Percentiles rank a stretch among this genome's conserved stretches.
Conservation (phyloP, 2,888 invertebrate species). For the Cyclophora albipunctata region DNA sequence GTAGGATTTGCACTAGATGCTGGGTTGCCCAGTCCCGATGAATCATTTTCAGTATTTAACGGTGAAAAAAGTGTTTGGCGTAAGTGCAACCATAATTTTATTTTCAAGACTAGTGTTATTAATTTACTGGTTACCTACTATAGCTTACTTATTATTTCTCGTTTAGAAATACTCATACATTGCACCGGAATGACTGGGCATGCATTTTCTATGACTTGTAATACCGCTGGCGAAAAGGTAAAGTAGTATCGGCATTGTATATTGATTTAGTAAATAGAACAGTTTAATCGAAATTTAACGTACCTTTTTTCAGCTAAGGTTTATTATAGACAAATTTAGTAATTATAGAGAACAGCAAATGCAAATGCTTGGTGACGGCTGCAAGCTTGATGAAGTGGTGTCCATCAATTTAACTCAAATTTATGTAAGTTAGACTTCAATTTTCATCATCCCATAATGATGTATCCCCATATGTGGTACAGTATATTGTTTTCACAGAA, state of each 20-base stretch:
- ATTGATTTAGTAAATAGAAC: no score
- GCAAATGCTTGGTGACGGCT: constrained; percentile 77
- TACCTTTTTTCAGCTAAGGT: constrained; percentile 62
- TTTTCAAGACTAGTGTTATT: neutral
- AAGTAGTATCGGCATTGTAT: neutral
- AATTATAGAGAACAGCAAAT: constrained; percentile 80
- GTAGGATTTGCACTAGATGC: constrained; percentile 92
- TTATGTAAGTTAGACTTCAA: constrained; percentile 63
- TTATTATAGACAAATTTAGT: constrained; percentile 84
- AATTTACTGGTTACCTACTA: neutral
- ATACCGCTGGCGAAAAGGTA: constrained; percentile 89
- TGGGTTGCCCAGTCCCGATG: constrained; percentile 83
- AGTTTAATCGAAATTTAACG: neutral
- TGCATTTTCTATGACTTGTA: constrained; percentile 85
- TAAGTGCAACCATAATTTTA: constrained; percentile 59
- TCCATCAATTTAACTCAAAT: constrained; percentile 89
- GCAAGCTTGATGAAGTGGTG: constrained; percentile 85
- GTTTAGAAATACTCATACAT: constrained; percentile 82
- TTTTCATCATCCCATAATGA: neutral
- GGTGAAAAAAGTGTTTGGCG: constrained; percentile 90
- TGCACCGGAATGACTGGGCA: constrained; percentile 91
- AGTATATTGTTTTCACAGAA: neutral
- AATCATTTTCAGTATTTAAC: constrained; percentile 80
- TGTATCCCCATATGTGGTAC: no score
- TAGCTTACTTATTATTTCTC: neutral